These are phyloP conservation scores for Meliscaeva auricollis DNA, from an alignment of 2,888 invertebrate species.

Conservation along the genomic window DNA sequence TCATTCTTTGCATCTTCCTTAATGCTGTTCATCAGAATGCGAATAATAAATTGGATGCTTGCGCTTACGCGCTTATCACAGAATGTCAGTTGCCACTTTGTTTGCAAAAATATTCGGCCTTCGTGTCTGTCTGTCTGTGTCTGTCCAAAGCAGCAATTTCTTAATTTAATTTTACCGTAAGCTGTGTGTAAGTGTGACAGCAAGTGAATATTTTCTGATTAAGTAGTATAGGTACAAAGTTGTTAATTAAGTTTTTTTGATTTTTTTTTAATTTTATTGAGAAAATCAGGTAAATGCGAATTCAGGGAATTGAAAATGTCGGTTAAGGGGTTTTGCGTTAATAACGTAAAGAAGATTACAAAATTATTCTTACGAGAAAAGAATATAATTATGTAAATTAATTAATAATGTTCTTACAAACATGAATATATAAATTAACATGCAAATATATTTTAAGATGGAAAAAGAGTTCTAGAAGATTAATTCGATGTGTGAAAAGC, in stretches of 20 bases:
- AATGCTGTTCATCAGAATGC: slow-evolving; percentile 52
- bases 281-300: too few relatives aligned
- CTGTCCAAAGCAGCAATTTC: slow-evolving; percentile 52
- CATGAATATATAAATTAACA: too few relatives aligned
- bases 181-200: not conserved
- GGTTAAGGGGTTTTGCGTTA: too few relatives aligned
- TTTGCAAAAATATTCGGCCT: not conserved
- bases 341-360: too few relatives aligned
- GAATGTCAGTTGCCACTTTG: slow-evolving; percentile 55
- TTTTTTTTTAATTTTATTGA: too few relatives aligned
- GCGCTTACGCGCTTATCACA: not conserved
- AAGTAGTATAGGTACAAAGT: not conserved
- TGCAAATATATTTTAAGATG: too few relatives aligned
- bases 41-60: slow-evolving; percentile 68
- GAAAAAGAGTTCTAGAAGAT: too few relatives aligned
- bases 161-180: slow-evolving; percentile 51
- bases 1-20: slow-evolving; percentile 11
- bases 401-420: too few relatives aligned
- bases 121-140: not conserved
- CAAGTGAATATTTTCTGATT: not conserved
- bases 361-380: too few relatives aligned
- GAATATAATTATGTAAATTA: too few relatives aligned
- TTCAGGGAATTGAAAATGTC: too few relatives aligned
- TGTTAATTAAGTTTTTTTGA: not conserved
- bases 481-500: too few relatives aligned